Evolutionary conservation across 2,888 invertebrate species (phyloP).

Genomic region (Hirtodrosophila alboralis): DNA sequence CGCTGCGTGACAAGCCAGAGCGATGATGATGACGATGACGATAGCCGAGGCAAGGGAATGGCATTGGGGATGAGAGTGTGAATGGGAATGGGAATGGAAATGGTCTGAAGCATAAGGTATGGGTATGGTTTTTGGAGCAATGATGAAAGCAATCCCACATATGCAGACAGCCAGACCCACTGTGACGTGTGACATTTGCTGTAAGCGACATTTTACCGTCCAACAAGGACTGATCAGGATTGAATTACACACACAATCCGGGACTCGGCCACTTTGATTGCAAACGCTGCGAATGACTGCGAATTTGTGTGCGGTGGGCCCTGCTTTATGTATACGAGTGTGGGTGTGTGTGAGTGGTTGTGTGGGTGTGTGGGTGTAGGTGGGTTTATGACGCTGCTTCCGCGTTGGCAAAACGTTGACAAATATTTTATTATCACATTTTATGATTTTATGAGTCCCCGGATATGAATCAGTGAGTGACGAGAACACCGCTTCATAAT

Average conservation of each 20-base stretch:
- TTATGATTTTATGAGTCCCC: constrained; percentile 80
- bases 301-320: constrained; percentile 30
- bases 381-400: constrained; percentile 43
- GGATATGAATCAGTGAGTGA: constrained; percentile 80
- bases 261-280: constrained; percentile 78
- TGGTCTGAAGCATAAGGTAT: constrained; percentile 6
- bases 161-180: constrained; percentile 39
- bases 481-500: constrained; percentile 49
- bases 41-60: constrained; percentile 27
- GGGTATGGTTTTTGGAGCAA: constrained; percentile 19
- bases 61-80: constrained; percentile 5
- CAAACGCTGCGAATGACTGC: constrained; percentile 57
- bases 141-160: constrained; percentile 65
- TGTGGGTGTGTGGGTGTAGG: constrained; percentile 6
- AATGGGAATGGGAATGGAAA: too few species aligned
- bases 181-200: constrained; percentile 77
- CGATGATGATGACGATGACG: constrained; percentile 49
- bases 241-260: constrained; percentile 80
- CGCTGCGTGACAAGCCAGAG: constrained; percentile 60
- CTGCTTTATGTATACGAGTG: constrained; percentile 10
- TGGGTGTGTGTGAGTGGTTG: background rate
- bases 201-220: constrained; percentile 78
- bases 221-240: constrained; percentile 77
- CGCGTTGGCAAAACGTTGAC: constrained; percentile 72
- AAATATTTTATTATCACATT: constrained; percentile 80